phyloP scores from a whole-genome alignment of 2,113 vertebrate species.

The Pongo pygmaeus region DNA sequence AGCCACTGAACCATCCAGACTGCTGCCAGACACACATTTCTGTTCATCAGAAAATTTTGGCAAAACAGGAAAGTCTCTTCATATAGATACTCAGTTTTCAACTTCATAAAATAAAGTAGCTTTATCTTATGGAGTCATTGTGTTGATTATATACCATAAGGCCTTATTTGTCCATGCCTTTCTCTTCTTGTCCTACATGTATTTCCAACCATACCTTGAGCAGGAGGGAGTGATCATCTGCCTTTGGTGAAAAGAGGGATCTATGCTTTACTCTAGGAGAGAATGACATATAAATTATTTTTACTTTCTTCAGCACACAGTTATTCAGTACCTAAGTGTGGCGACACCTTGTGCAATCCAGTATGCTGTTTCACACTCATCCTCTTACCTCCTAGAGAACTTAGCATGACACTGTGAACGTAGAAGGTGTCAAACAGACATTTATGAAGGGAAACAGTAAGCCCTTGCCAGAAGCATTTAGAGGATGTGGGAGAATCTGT shows the following conservation, averaged over 20 bases:
- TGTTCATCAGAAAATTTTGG: background rate
- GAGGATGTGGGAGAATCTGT: background rate
- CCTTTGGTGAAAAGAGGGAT: background rate
- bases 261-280: background rate
- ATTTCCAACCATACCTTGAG: background rate
- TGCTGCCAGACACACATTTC: fast-evolving
- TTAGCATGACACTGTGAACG: too few relatives aligned
- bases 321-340: fast-evolving
- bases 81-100: background rate
- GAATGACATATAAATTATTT: background rate
- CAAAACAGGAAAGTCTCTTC: background rate
- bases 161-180: background rate
- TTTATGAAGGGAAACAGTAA: background rate
- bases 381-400: background rate
- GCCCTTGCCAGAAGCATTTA: background rate
- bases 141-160: background rate
- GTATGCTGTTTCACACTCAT: fast-evolving
- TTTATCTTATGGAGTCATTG: background rate
- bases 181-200: background rate
- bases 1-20: background rate
- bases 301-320: background rate
- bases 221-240: background rate
- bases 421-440: fast-evolving
- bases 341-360: background rate
- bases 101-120: background rate